Evolutionary conservation across 92 coral and sea anemone species (phyloP).

Genomic region (Epizoanthus illoricatus): DNA sequence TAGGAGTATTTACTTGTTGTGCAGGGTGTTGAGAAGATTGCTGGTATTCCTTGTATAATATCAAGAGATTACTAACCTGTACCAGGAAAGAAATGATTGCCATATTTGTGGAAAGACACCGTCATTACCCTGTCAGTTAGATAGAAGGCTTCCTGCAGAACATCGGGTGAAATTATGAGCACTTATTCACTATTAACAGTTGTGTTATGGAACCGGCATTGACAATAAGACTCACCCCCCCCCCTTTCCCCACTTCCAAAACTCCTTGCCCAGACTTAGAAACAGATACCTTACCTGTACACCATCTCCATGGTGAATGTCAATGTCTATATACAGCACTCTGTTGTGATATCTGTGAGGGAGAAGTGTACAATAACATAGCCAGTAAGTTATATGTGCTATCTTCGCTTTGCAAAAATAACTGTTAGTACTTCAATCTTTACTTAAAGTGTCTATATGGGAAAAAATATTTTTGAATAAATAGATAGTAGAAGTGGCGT

Average conservation of each 20-base stretch:
- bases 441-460: too few species aligned
- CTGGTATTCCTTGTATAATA: neutral
- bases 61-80: conserved; percentile 63
- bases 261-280: neutral
- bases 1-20: too few species aligned
- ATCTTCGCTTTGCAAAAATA: neutral
- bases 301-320: conserved; percentile 99
- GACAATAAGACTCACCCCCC: too few species aligned
- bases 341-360: conserved; percentile 79
- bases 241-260: too few species aligned
- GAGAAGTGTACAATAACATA: neutral
- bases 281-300: conserved; percentile 67
- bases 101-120: conserved; percentile 97
- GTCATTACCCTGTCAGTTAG: conserved; percentile 99
- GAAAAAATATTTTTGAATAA: too few species aligned
- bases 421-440: too few species aligned
- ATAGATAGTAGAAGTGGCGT: too few species aligned
- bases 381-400: neutral
- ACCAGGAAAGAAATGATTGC: conserved; percentile 98
- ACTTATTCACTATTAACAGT: too few species aligned
- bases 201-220: too few species aligned
- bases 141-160: conserved; percentile 91
- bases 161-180: neutral
- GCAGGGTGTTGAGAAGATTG: too few species aligned
- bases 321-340: conserved; percentile 94